Evolutionary conservation across 2,888 invertebrate genomes (phyloP).

Genomic region (Ligdia adustata): DNA sequence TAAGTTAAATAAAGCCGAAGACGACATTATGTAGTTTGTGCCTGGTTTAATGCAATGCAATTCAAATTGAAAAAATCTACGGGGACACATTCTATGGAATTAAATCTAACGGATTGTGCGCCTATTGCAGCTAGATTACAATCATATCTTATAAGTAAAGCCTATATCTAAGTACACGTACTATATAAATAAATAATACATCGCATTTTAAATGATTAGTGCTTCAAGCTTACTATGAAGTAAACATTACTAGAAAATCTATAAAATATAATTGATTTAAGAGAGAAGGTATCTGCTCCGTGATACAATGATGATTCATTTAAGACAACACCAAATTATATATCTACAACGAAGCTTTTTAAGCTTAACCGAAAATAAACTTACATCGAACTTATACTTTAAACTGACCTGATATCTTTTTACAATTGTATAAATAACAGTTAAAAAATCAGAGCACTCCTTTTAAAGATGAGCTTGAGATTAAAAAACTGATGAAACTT

Average conservation of each 20-base stretch:
- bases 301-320: slow-evolving; percentile 16
- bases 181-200: slow-evolving; percentile 50
- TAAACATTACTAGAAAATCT: slow-evolving; percentile 35
- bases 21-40: slow-evolving; percentile 16
- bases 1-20: slow-evolving; percentile 6
- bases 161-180: slow-evolving; percentile 57
- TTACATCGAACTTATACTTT: slow-evolving; percentile 5
- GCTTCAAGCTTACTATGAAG: slow-evolving; percentile 52
- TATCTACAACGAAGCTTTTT: slow-evolving; percentile 13
- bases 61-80: slow-evolving; percentile 34
- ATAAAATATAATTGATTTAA: slow-evolving; percentile 42
- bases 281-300: slow-evolving; percentile 46
- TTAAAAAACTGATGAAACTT: no score
- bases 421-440: no score
- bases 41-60: slow-evolving; percentile 33
- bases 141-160: slow-evolving; percentile 56
- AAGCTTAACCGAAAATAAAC: slow-evolving; percentile 19
- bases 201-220: slow-evolving; percentile 54
- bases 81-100: slow-evolving; percentile 39
- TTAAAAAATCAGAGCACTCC: no score
- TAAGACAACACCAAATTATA: no score
- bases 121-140: slow-evolving; percentile 58
- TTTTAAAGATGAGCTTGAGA: no score
- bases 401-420: slow-evolving; percentile 6
- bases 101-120: slow-evolving; percentile 49